Evolutionary conservation across 2,113 vertebrate genomes (phyloP).

Genomic region (Bufo gargarizans): DNA sequence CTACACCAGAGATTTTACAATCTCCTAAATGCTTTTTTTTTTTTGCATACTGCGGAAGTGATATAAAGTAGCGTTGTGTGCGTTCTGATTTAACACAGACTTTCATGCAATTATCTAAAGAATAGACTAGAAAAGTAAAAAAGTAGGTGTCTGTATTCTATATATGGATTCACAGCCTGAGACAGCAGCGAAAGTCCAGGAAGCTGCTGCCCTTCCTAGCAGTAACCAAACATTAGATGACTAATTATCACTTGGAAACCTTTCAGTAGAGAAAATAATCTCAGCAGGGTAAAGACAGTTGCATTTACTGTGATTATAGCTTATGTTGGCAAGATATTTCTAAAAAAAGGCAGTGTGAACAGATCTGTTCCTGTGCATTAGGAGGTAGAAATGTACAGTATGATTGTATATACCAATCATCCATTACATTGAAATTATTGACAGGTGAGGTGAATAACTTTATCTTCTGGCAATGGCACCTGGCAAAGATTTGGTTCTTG

Average conservation of each 20-base stretch:
- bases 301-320: background rate
- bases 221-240: slow-evolving; percentile 6
- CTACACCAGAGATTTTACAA: no score
- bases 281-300: background rate
- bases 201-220: background rate
- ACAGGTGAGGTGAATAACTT: no score
- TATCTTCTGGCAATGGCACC: no score
- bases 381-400: no score
- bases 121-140: background rate
- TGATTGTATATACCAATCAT: no score
- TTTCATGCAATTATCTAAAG: background rate
- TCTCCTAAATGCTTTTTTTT: background rate
- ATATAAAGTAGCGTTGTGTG: background rate
- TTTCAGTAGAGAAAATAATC: slow-evolving; percentile 6
- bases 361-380: no score
- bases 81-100: background rate
- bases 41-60: background rate
- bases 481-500: no score
- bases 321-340: background rate
- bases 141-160: background rate
- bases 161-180: background rate
- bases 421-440: no score
- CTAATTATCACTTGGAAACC: background rate
- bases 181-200: background rate
- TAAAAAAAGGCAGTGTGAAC: background rate